Evolutionary conservation across 2,888 invertebrate species (phyloP).

Genomic region (Therioaphis trifolii): DNA sequence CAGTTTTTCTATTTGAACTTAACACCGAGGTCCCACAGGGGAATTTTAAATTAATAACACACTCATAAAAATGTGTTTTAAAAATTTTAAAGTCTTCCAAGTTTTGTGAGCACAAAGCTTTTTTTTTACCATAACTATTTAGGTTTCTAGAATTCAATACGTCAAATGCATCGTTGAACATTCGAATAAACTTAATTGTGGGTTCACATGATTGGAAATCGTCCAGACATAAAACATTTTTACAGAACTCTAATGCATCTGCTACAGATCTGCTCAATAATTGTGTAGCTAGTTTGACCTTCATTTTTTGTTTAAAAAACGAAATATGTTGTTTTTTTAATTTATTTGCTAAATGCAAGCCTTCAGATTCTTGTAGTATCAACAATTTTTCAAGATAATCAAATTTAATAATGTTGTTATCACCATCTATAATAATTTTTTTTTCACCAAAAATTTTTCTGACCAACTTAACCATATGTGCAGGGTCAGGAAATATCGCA

Average conservation of each 20-base stretch:
- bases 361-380: conserved; percentile 7
- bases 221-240: conserved; percentile 9
- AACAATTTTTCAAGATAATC: conserved; percentile 61
- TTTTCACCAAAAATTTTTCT: not conserved
- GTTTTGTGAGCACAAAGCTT: not conserved
- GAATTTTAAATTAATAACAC: not conserved
- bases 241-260: conserved; percentile 60
- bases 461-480: not conserved
- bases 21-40: not conserved
- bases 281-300: too few species aligned
- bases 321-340: conserved; percentile 56
- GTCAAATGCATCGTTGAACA: conserved; percentile 25
- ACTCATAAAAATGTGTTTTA: not conserved
- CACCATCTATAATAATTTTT: conserved; percentile 54
- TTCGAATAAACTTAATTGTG: too few species aligned
- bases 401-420: conserved; percentile 63
- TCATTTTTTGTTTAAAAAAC: too few species aligned
- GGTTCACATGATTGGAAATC: conserved; percentile 35
- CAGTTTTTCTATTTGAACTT: not conserved
- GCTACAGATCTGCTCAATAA: conserved; percentile 64
- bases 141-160: not conserved
- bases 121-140: conserved; percentile 4
- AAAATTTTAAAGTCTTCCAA: not conserved
- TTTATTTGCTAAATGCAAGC: conserved; percentile 6
- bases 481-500: not conserved